Evolutionary conservation across 2,797 vertebrate species (phyloP).

Genomic region (Melanotaenia trifasciata): DNA sequence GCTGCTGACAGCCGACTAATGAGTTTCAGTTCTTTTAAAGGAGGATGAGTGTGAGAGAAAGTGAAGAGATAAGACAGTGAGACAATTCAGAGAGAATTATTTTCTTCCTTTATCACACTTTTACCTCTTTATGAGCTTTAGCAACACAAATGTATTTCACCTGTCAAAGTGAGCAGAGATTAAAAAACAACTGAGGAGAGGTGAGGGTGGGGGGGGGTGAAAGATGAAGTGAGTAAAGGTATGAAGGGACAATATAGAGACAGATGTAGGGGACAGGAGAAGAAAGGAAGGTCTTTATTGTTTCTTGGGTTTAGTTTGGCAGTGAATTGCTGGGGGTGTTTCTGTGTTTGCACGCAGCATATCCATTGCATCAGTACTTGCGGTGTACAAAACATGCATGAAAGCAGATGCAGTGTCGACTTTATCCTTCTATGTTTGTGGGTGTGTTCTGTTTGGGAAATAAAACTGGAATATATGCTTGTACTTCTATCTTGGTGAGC

Average conservation of each 20-base stretch:
- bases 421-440: background rate
- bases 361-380: background rate
- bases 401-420: slow-evolving; percentile 28
- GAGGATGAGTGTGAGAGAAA: slow-evolving; percentile 11
- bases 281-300: background rate
- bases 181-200: slow-evolving; percentile 1
- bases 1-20: slow-evolving; percentile 50
- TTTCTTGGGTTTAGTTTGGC: slow-evolving; percentile 37
- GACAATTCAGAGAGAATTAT: slow-evolving; percentile 28
- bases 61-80: slow-evolving; percentile 44
- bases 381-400: slow-evolving; percentile 32
- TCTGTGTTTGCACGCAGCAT: slow-evolving; percentile 8
- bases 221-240: slow-evolving; percentile 2
- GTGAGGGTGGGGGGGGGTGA: background rate
- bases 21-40: slow-evolving; percentile 39
- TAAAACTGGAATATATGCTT: background rate
- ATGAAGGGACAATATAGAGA: background rate
- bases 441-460: background rate
- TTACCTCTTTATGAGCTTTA: slow-evolving; percentile 27
- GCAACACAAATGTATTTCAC: slow-evolving; percentile 31
- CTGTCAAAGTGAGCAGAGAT: slow-evolving; percentile 16
- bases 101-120: slow-evolving; percentile 26
- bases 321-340: slow-evolving; percentile 56
- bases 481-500: background rate
- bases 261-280: background rate